phyloP scores from a whole-genome alignment of 2,113 vertebrate species.

The Lates calcarifer region DNA sequence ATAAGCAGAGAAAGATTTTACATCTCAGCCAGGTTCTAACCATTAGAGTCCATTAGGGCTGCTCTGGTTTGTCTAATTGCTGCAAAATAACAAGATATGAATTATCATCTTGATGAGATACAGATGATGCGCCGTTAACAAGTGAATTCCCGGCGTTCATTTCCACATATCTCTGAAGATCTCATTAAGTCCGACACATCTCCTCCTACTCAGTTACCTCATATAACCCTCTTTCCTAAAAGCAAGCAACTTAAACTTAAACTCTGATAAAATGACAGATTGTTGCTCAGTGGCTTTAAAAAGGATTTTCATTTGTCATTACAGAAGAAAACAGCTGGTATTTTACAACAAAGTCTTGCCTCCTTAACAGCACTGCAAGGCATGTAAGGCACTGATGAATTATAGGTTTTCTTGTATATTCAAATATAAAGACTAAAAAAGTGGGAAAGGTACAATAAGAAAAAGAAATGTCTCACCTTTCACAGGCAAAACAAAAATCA shows the following conservation, averaged over 20 bases:
- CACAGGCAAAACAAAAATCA: neutral
- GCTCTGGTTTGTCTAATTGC: constrained; percentile 60
- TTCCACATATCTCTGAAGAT: constrained; percentile 58
- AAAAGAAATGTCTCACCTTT: neutral
- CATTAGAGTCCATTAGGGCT: constrained; percentile 41
- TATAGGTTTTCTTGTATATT: neutral
- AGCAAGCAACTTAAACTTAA: neutral
- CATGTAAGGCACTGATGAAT: neutral
- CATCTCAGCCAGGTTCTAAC: constrained; percentile 12
- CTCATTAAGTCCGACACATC: constrained; percentile 61
- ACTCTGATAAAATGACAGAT: constrained; percentile 8
- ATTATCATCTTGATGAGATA: constrained; percentile 63
- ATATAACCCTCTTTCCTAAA: constrained; percentile 12
- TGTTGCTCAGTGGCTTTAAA: neutral
- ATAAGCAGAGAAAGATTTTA: constrained; percentile 2
- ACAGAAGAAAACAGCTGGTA: neutral
- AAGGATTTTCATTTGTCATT: constrained; percentile 10
- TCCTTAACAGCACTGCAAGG: neutral
- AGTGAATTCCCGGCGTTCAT: constrained; percentile 39
- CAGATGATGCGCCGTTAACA: constrained; percentile 49
- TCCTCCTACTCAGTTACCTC: constrained; percentile 45
- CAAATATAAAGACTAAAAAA: neutral
- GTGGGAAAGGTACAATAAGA: too few relatives aligned
- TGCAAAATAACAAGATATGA: constrained; percentile 59
- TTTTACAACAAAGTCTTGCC: constrained; percentile 7